Percentiles rank a stretch among this genome's conserved stretches.
Evolutionary conservation across 2,797 vertebrate species (phyloP).

Genomic region (Perodicticus potto): DNA sequence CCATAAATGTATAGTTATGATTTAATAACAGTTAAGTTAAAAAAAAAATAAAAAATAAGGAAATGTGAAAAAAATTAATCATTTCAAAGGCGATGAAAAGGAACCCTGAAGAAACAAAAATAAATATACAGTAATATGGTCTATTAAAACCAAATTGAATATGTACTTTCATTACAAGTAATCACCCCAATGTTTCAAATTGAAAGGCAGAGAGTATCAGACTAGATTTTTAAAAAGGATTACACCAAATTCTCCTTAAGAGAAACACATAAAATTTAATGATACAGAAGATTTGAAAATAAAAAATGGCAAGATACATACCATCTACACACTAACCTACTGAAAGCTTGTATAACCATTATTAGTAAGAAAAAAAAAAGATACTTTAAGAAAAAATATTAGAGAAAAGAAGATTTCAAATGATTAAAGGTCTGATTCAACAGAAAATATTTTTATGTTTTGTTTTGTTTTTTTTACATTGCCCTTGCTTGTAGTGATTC

Average conservation of each 20-base stretch:
- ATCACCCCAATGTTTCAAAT: neutral
- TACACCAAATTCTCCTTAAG: neutral
- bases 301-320: neutral
- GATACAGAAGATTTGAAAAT: conserved; percentile 33
- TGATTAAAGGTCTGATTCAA: neutral
- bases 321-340: neutral
- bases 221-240: neutral
- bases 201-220: neutral
- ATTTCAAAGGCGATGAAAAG: neutral
- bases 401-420: neutral
- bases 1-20: no score
- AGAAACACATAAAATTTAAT: neutral
- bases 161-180: neutral
- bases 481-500: no score
- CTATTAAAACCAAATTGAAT: neutral
- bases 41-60: no score
- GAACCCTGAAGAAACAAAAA: neutral
- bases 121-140: neutral
- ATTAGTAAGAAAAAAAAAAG: conserved; percentile 33
- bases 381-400: neutral
- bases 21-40: no score
- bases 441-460: neutral
- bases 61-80: neutral
- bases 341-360: neutral
- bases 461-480: no score